Evolutionary conservation across 2,113 vertebrate species (phyloP).

Genomic region (Xiphophorus maculatus): DNA sequence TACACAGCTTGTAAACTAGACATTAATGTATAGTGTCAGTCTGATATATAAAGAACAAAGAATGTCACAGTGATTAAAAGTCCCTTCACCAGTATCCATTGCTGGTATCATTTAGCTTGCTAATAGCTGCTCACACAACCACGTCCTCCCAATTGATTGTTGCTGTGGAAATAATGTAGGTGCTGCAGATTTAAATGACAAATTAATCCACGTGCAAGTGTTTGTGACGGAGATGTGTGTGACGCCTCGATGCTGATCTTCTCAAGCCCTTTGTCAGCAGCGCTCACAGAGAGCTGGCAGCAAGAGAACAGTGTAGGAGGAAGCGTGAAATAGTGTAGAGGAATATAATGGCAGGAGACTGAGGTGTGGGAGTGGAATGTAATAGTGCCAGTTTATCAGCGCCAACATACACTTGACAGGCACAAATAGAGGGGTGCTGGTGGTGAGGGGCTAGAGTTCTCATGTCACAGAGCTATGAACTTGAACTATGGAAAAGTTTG

Average conservation of each 20-base stretch:
- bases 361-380: slow-evolving; percentile 68
- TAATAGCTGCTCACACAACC: slow-evolving; percentile 56
- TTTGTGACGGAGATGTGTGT: slow-evolving; percentile 32
- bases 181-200: slow-evolving; percentile 65
- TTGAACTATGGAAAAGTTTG: slow-evolving; percentile 46
- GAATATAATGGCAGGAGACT: slow-evolving; percentile 62
- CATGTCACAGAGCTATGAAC: slow-evolving; percentile 46
- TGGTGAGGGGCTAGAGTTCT: slow-evolving; percentile 15
- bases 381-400: slow-evolving; percentile 68
- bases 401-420: slow-evolving; percentile 60
- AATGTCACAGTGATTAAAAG: slow-evolving; percentile 58
- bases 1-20: slow-evolving; percentile 38
- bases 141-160: slow-evolving; percentile 45
- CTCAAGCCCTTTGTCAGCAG: slow-evolving; percentile 40
- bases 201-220: slow-evolving; percentile 51
- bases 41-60: slow-evolving; percentile 58
- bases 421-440: slow-evolving; percentile 38
- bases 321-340: slow-evolving; percentile 62
- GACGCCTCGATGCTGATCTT: slow-evolving; percentile 41
- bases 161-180: slow-evolving; percentile 47
- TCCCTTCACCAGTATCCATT: slow-evolving; percentile 23
- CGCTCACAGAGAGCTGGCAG: slow-evolving; percentile 24
- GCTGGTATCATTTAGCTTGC: slow-evolving; percentile 43
- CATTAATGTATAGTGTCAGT: slow-evolving; percentile 47
- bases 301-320: slow-evolving; percentile 60